Conservation (phyloP, 2,888 invertebrate species). For the Cryptus viduatorius region DNA sequence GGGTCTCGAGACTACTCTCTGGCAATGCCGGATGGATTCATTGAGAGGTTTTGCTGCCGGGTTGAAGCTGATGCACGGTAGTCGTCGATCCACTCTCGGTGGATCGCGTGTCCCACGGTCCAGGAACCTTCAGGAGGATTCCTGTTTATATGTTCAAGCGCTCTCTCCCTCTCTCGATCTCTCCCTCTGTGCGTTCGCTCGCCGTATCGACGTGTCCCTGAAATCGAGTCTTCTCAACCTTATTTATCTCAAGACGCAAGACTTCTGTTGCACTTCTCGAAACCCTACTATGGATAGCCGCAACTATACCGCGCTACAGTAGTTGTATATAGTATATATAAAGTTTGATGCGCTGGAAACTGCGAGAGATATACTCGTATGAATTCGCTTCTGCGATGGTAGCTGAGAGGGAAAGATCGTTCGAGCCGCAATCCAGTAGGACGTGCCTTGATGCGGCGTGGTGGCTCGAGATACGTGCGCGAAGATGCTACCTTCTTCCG, state of each 20-base stretch:
- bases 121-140: constrained; percentile 32
- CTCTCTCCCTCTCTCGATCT: background rate
- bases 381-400: constrained; percentile 69
- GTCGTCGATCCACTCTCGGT: constrained; percentile 25
- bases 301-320: background rate
- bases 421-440: constrained; percentile 83
- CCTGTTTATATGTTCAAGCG: constrained; percentile 38
- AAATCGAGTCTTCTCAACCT: constrained; percentile 45
- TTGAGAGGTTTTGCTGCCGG: constrained; percentile 50
- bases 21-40: constrained; percentile 56
- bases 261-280: background rate
- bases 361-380: constrained; percentile 47
- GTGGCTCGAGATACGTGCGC: constrained; percentile 83
- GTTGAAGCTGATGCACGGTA: constrained; percentile 30
- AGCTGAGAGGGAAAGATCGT: constrained; percentile 75
- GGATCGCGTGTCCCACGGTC: constrained; percentile 65
- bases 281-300: background rate
- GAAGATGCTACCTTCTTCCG: constrained; percentile 83
- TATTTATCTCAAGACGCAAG: background rate
- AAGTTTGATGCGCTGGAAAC: constrained; percentile 16
- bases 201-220: constrained; percentile 34
- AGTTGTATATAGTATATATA: background rate
- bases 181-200: constrained; percentile 1
- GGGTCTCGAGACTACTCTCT: constrained; percentile 30
- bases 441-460: constrained; percentile 84